Conservation (phyloP, 2,113 vertebrate genomes). For the Collichthys lucidus region DNA sequence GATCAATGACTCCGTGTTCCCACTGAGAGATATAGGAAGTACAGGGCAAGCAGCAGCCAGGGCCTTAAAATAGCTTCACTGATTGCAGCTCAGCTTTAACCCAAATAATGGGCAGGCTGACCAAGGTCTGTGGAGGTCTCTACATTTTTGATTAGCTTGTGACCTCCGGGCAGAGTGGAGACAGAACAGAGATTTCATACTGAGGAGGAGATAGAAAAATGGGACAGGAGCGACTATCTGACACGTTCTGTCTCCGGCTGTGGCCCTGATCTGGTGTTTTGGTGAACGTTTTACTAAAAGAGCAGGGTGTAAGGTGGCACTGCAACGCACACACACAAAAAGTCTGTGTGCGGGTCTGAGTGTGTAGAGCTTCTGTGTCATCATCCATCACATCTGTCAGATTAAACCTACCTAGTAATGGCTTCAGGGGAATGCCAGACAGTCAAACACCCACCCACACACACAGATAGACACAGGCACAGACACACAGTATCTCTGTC, state of each 20-base stretch:
- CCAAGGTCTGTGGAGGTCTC: constrained; percentile 68
- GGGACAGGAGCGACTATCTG: constrained; percentile 9
- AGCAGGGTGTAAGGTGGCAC: constrained; percentile 30
- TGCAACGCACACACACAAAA: constrained; percentile 9
- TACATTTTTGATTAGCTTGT: constrained; percentile 69
- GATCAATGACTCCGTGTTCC: constrained; percentile 78
- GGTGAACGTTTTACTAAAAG: constrained; percentile 35
- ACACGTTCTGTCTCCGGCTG: constrained; percentile 19
- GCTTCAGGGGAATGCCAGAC: constrained; percentile 59
- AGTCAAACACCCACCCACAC: constrained; percentile 20
- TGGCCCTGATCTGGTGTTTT: constrained; percentile 36
- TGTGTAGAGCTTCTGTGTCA: constrained; percentile 23
- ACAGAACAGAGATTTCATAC: constrained; percentile 45
- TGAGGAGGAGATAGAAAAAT: constrained; percentile 38
- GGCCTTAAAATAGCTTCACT: constrained; percentile 70
- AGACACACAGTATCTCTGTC: constrained; percentile 23
- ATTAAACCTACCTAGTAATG: constrained; percentile 60
- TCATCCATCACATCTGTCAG: constrained; percentile 69
- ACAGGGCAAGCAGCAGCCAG: constrained; percentile 62
- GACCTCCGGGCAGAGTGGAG: constrained; percentile 48
- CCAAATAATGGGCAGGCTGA: constrained; percentile 74
- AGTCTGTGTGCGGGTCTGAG: background rate
- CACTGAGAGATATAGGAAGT: constrained; percentile 69
- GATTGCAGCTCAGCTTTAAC: constrained; percentile 71
- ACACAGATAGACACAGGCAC: background rate